Evolutionary conservation across 2,888 invertebrate species (phyloP).

Genomic region (Sepioteuthis lessoniana): DNA sequence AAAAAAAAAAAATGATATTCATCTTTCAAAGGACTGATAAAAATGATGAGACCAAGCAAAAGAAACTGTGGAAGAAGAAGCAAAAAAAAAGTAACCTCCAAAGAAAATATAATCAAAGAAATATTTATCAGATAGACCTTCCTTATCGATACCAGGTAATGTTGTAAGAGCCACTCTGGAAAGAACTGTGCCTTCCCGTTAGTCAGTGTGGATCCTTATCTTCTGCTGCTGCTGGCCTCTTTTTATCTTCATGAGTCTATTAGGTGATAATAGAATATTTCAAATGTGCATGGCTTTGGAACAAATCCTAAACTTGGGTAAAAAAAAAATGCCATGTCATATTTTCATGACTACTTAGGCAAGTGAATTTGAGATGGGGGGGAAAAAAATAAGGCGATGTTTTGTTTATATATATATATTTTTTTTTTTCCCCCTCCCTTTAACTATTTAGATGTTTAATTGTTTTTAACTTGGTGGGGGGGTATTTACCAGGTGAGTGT

Average conservation of each 20-base stretch:
- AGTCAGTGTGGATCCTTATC: too few relatives aligned
- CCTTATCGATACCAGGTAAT: background rate
- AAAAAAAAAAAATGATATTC: background rate
- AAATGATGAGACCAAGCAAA: background rate
- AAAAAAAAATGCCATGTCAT: background rate
- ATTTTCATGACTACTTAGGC: background rate
- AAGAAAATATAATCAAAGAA: too few relatives aligned
- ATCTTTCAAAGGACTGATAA: background rate
- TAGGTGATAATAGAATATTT: background rate
- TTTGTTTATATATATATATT: too few relatives aligned
- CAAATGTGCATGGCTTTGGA: background rate
- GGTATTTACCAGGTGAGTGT: background rate
- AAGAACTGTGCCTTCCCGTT: too few relatives aligned
- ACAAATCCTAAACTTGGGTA: background rate
- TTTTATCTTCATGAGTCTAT: background rate
- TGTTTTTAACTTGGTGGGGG: background rate
- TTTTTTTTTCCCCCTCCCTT: background rate
- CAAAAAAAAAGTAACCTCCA: too few relatives aligned
- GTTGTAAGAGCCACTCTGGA: too few relatives aligned
- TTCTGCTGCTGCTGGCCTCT: slow-evolving; percentile 14
- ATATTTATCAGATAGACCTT: too few relatives aligned
- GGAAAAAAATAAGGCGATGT: background rate
- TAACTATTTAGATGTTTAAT: background rate
- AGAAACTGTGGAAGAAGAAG: too few relatives aligned
- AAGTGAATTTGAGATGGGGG: background rate